Evolutionary conservation across 2,888 invertebrate genomes (phyloP), one percentile per base, ranked within the genome.

Genomic region (Beris chalybata): DNA sequence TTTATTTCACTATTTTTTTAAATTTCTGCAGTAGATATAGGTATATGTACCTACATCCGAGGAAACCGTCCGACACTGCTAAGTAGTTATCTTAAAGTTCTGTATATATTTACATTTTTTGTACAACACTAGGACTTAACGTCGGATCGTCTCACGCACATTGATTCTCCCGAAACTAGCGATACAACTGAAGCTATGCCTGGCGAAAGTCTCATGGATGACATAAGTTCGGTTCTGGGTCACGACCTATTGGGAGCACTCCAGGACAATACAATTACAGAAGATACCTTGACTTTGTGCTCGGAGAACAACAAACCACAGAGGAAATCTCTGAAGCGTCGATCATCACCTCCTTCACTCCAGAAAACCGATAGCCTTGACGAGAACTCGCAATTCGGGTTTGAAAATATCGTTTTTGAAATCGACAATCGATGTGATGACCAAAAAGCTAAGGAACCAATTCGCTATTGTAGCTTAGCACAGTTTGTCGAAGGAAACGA

Each of bases 401-500:
- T 89, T 73, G 89, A 89, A 78, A 89, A 89, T 74, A 85, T 87
- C 74, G 89, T 88, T 44, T 89, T 89, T 72, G 86, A 87, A 67
- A 79, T 81, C 15, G 81, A 81, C 68, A 79, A 81, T 72, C 78
- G 80, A 11, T 79, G 80, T 56, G 84, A 84, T 67, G 84, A 84
- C 70, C 80, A 79, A 67, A 82, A 80, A 70, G 78, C 78, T 30
- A 63, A 52, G 32, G 85, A 86, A 72, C 86, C 87, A 64, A 84
- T 86, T 54, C 88, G 87, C 71, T 90, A 88, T 75, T 91, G 91
- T 77, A 91, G 91, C 74, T 81, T 93, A 73, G 92, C 92, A 1
- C 88, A 91, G 72, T 92, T 92, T 74, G 90, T 89, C 68, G 92
- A 92, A 80, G 92, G 91, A 22, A 92, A 86, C 77, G 92, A 93